Evolutionary conservation across 1,140 invertebrate species (phyloP).

Genomic region (Pectinophora gossypiella): DNA sequence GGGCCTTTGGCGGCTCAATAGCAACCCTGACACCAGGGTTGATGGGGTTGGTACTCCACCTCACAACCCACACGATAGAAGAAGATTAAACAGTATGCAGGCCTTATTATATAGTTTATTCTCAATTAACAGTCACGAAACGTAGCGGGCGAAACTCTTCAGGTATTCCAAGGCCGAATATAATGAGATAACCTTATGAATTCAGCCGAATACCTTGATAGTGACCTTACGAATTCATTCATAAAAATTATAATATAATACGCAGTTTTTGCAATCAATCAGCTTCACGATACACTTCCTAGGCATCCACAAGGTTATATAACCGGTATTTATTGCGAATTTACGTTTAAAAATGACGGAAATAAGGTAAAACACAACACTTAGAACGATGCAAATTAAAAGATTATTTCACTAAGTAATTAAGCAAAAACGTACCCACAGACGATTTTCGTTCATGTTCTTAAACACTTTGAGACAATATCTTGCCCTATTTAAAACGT

Average conservation of each 20-base stretch:
- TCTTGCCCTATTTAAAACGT: slow-evolving; percentile 33
- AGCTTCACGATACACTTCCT: neutral
- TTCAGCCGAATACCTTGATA: neutral
- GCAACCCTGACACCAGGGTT: no score
- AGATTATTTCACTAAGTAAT: neutral
- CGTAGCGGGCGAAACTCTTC: neutral
- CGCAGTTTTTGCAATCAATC: neutral
- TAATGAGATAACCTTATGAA: neutral
- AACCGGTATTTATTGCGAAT: neutral
- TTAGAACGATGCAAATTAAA: neutral
- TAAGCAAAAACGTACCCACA: slow-evolving; percentile 34
- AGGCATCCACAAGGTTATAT: neutral
- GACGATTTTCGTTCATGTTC: slow-evolving; percentile 33
- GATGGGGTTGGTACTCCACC: no score
- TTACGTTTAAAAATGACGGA: neutral
- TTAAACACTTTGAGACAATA: slow-evolving; percentile 35
- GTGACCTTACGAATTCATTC: neutral
- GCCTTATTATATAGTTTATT: neutral
- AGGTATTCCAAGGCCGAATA: neutral
- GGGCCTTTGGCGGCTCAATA: no score
- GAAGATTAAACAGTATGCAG: no score
- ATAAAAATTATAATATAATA: neutral
- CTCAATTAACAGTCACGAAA: neutral
- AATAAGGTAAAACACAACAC: neutral
- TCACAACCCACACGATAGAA: no score